Base-by-base conservation (phyloP, 2,797 vertebrate species). In the Odontamblyopus lacepedii region DNA sequence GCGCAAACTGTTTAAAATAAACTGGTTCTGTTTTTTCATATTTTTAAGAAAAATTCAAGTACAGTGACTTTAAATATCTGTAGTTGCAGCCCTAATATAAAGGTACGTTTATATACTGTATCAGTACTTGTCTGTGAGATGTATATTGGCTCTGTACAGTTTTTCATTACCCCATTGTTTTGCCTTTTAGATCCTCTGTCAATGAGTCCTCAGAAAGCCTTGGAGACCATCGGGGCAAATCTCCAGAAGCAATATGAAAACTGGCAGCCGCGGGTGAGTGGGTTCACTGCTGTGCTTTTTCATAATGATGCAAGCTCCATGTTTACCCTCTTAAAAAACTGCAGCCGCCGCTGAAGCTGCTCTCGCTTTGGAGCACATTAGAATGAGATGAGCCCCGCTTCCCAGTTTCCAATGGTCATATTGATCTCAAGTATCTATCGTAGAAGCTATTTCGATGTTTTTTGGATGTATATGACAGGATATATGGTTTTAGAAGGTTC, bases 181-280 rank as follows among this genome's bases (percentile, higher is more conserved):
- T 63, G 30, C 73, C 75, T 30, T 30, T 30, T 38, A 99, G 98
- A 99, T 93, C 98, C 98, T 76, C 92, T 99, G 83, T 99, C 97
- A 0, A 99, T 98, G 97, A 98, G 97, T 70, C 97, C 97, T 16
- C 98, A 99, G 89, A 99, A 99, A 82, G 97, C 97, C 78, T 92
- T 99, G 92, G 98, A 99, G 91, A 98, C 96, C 69, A 99, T 99
- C 0, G 97, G 98, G 67, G 97, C 96, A 27, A 99, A 97, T 81
- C 89, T 99, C 55, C 98, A 99, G 94, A 99, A 99, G 91, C 98
- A 99, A 85, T 99, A 99, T 0, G 98, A 99, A 83, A 99, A 97
- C 92, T 99, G 98, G 98, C 97, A 99, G 87, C 97, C 97, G 15
- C 84, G 97, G 93, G 97, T 98, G 87, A 97, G 96, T 87, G 29